Percentiles rank a stretch among this genome's conserved stretches.
Evolutionary conservation across 2,888 invertebrate species (phyloP).

Genomic region (Hipparchia semele): DNA sequence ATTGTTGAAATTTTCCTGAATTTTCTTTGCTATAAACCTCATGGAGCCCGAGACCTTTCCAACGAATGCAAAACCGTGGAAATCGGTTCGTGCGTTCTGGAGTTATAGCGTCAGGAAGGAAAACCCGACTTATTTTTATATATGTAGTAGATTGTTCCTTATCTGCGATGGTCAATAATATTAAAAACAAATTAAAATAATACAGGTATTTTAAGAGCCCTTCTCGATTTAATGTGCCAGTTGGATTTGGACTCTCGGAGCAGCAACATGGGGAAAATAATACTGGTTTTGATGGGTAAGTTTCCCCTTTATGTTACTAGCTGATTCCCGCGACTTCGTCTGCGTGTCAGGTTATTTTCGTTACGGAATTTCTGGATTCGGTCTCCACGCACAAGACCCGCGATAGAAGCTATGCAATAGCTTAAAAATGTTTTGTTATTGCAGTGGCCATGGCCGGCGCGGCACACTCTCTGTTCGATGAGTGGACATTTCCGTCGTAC

Average conservation of each 20-base stretch:
- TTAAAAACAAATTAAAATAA: background rate
- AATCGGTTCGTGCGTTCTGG: no score
- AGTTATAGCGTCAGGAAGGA: no score
- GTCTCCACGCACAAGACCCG: no score
- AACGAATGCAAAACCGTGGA: no score
- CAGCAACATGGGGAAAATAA: constrained; percentile 20
- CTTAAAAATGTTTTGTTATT: background rate
- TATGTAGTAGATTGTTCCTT: no score
- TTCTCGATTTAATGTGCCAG: constrained; percentile 1
- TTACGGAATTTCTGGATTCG: no score
- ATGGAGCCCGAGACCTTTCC: no score
- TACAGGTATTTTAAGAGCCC: constrained; percentile 1
- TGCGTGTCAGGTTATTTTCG: no score
- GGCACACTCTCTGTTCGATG: background rate
- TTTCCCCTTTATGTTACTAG: background rate
- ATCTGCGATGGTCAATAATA: background rate
- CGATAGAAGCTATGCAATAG: no score
- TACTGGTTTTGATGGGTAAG: constrained; percentile 24
- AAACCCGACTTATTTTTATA: background rate
- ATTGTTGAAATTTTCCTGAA: no score
- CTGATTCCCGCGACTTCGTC: no score
- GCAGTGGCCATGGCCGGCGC: constrained; percentile 21
- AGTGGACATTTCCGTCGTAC: constrained; percentile 43
- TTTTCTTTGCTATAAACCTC: no score
- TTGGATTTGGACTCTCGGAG: background rate